These are phyloP conservation scores for Ficedula albicollis DNA, from an alignment of 2,797 vertebrate species.

Conservation along the genomic window DNA sequence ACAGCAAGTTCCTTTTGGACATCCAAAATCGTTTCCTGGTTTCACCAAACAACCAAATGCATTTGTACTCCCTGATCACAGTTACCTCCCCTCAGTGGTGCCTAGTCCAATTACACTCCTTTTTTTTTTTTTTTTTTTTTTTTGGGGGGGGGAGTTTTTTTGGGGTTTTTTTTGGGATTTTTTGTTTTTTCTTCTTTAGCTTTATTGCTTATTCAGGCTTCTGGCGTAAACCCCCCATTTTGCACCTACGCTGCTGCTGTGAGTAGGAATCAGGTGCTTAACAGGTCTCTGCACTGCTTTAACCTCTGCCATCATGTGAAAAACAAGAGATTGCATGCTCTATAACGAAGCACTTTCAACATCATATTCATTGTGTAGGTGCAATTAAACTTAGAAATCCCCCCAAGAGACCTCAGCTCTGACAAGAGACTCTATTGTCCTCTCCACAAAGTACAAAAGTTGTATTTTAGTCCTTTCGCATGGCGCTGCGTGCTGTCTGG, in stretches of 20 bases:
- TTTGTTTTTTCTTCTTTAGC: neutral
- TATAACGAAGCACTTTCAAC: neutral
- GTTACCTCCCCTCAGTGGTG: neutral
- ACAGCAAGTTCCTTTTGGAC: neutral
- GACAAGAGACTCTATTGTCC: neutral
- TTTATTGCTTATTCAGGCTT: neutral
- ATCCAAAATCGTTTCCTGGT: neutral
- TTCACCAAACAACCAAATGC: accelerated
- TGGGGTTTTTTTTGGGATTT: neutral
- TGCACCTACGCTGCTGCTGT: neutral
- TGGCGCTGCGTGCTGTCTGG: accelerated
- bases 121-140: no score
- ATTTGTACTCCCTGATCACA: accelerated
- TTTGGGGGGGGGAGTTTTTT: no score
- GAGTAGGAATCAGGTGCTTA: neutral
- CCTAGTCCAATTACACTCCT: accelerated
- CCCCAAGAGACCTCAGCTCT: neutral
- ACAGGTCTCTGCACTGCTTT: neutral
- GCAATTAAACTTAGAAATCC: neutral
- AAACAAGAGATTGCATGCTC: neutral
- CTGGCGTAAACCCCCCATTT: neutral
- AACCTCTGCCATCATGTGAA: neutral
- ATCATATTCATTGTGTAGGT: neutral
- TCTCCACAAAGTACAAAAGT: neutral
- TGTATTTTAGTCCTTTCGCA: neutral